Base-by-base conservation (phyloP, 2,113 vertebrate genomes). In the Butorides virescens region DNA sequence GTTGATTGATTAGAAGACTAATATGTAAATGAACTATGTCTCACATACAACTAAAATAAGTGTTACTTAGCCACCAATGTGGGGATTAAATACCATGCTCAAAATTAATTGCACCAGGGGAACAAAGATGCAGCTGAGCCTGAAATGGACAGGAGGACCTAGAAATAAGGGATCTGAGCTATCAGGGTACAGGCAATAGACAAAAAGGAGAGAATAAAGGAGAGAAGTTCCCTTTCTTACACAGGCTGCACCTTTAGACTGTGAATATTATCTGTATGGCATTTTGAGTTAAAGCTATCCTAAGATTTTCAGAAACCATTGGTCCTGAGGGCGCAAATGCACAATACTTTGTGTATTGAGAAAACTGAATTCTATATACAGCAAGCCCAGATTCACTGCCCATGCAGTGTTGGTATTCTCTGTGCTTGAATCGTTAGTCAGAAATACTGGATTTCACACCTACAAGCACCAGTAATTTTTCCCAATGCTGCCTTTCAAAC, bases 371-470 rank as follows among this genome's bases (percentile, higher is more conserved):
- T 91, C 59, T 39, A 5, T 18, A 34, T 10, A 29, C 7, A 67
- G 29, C 11, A 86, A 86, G 42, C 71, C 46, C 87, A 12, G 26
- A 90, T 74, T 71, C 47, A 25, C 12, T 36, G 32, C 19, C 36
- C n/a, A n/a, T 13, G 26, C 42, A 26, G n/a, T 74, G 34, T 8
- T 80, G 27, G 19, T 77, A 67, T 81, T 85, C 36, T 63, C 58
- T 62, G 26, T 62, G 9, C 53, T 81, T 68, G 79, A 91, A 68
- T 37, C 37, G 61, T 65, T 30, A 79, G 53, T 36, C 34, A 85
- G 53, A 95, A 93, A 90, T 85, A 91, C 2, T 75, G 36, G 12
- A 79, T 93, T 93, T 95, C 71, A 92, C 36, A 96, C 42, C 71
- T 83, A 62, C 25, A 76, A 70, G 67, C 34, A 76, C 15, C 47